Evolutionary conservation across 1,140 invertebrate genomes (phyloP), one percentile per base, ranked within the genome.

Genomic region (Atta texana): DNA sequence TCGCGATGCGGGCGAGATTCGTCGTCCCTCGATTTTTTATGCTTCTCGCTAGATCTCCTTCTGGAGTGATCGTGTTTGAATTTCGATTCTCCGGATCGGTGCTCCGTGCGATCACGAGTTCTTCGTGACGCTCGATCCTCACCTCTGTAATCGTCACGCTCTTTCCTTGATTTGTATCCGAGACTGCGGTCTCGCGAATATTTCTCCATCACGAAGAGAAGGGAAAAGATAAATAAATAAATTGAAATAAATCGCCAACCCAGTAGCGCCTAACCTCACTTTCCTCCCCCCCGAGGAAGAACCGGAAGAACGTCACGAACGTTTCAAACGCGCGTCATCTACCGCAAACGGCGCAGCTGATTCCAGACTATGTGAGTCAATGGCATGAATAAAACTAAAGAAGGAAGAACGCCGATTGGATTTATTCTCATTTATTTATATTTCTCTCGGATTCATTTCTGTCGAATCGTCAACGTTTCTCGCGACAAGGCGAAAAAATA

Each of bases 21-120:
- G 59, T 80, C 89, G 12, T 75, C 31, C 63, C 81, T 92, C 3
- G 80, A 91, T 44, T 90, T 93, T 44, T 88, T 92, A 21, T 81
- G 87, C 24, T 77, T 85, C 8, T 89, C 84, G 18, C 76, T 74
- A n/a, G 21, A 86, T 49, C 76, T 92, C 77, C 81, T 88, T 10
- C 31, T 34, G 31, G 75, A 72, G 1, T 7, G 53, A 87, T 88
- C 90, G 31, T 76, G 72, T 49, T 72, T 81, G 1, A 85, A 84
- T 8, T 91, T 92, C 1, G 89, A 88, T 31, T 34, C 71, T 10
- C 55, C 87, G 0, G 66, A 86, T 77, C 64, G 64, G 44, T 66
- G 69, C 14, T 85, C 61, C n/a, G 53, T 53, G 49, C 74, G 44
- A 28, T 91, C 87, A 51, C 55, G 6, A 1, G 77, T 49, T 59